Base-by-base conservation (phyloP, 2,797 vertebrate species). In the Masticophis lateralis region DNA sequence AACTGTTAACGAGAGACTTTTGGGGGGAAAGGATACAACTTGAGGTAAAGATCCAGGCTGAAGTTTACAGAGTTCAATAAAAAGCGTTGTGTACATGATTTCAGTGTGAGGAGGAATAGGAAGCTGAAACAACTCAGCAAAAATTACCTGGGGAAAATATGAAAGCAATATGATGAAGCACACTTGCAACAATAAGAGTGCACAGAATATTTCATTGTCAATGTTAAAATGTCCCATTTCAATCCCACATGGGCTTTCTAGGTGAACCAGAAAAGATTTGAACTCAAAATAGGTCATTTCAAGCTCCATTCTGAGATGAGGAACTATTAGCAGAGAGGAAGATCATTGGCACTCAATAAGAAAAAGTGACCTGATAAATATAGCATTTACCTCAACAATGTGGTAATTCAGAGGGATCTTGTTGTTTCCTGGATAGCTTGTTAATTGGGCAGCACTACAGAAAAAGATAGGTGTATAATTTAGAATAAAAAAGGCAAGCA, bases 401-500 rank as follows among this genome's bases (percentile, higher is more conserved):
- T 99, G 99, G 95, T 99, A 99, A 97, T 99, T 99, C 96, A 99
- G 98, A 0, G 99, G 99, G 95, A 99, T 99, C 97, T 99, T 99
- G 96, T 98, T 99, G 95, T 99, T 99, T 88, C 99, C 99, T 5
- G 99, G 99, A 94, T 99, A 99, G 97, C 99, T 99, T 94, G 99
- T 98, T 90, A 99, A 97, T 97, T 99, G 98, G 27, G 98, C 98
- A 94, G 98, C 98, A 95, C 98, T 99, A 94, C 51, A 96, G 96
- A 95, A 94, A 89, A 93, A 97, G 1, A 95, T 10, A 18, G 1
- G 55, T 94, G 90, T 2, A 11, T 8, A 94, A 88, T 63, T 10
- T 5, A 83, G 14, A 22, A 90, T 20, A 37, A 32, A 87, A 59
- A 92, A 90, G 92, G 11, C 4, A 88, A 25, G 22, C 28, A 89